Evolutionary conservation across 2,888 invertebrate genomes (phyloP).

Genomic region (Drosophila acutilabella): DNA sequence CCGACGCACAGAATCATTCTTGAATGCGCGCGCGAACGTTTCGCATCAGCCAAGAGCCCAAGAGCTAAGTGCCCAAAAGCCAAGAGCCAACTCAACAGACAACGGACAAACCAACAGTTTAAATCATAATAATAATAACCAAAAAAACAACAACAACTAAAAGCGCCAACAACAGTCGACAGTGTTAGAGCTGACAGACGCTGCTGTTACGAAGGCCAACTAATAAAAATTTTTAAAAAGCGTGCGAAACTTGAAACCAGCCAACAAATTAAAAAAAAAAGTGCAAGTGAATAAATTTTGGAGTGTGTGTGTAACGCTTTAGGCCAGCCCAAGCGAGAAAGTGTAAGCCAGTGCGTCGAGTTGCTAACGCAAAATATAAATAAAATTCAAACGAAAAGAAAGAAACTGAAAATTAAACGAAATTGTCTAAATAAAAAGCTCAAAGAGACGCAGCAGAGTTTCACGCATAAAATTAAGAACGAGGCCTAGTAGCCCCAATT

Average conservation of each 20-base stretch:
- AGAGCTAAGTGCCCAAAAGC: slow-evolving; percentile 33
- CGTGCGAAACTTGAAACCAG: slow-evolving; percentile 44
- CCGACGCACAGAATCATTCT: slow-evolving; percentile 84
- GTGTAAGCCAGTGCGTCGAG: slow-evolving; percentile 20
- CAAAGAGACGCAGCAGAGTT: slow-evolving; percentile 15
- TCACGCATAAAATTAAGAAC: slow-evolving; percentile 67
- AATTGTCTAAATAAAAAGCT: slow-evolving; percentile 17
- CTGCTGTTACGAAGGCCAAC: slow-evolving; percentile 16
- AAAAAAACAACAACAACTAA: slow-evolving; percentile 3
- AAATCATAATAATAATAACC: slow-evolving; percentile 1
- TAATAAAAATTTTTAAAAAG: slow-evolving; percentile 28
- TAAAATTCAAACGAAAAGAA: not conserved
- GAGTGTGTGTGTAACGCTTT: slow-evolving; percentile 23
- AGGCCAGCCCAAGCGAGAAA: slow-evolving; percentile 46
- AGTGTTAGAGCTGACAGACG: slow-evolving; percentile 23
- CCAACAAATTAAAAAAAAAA: slow-evolving; percentile 46
- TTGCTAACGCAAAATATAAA: slow-evolving; percentile 14
- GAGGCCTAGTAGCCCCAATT: slow-evolving; percentile 82
- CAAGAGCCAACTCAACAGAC: slow-evolving; percentile 20
- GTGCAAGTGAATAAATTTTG: slow-evolving; percentile 67
- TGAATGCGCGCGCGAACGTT: slow-evolving; percentile 84
- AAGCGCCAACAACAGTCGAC: slow-evolving; percentile 30
- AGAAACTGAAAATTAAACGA: slow-evolving; percentile 5
- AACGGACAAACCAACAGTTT: slow-evolving; percentile 11
- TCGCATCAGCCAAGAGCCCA: slow-evolving; percentile 67